Conservation (phyloP, 2,888 invertebrate genomes). For the Pomacea canaliculata region DNA sequence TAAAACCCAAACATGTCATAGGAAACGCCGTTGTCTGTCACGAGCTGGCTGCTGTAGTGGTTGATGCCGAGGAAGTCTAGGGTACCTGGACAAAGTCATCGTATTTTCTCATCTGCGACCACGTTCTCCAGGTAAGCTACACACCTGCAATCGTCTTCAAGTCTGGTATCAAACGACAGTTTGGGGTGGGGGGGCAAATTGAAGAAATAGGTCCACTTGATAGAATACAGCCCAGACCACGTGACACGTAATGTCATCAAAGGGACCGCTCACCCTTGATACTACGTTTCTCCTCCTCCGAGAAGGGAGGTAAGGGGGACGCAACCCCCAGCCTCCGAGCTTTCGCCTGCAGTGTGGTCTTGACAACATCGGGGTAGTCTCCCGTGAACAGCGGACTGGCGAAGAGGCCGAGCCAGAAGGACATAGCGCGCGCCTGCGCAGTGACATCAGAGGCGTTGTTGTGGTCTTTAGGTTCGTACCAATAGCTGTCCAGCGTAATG, state of each 20-base stretch:
- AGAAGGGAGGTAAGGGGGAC: constrained; percentile 8
- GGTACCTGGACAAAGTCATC: constrained; percentile 69
- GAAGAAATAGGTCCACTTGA: too few species aligned
- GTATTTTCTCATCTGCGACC: too few species aligned
- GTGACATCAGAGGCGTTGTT: constrained; percentile 45
- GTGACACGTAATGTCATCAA: too few species aligned
- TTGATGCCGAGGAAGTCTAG: constrained; percentile 83
- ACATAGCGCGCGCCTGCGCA: constrained; percentile 47
- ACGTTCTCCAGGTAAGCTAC: too few species aligned
- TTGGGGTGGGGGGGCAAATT: too few species aligned
- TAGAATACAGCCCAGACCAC: too few species aligned
- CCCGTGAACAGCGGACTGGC: constrained; percentile 63
- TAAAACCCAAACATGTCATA: too few species aligned
- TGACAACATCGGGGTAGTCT: constrained; percentile 72
- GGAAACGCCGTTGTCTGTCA: background rate
- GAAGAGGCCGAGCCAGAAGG: constrained; percentile 60
- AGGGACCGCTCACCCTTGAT: constrained; percentile 39
- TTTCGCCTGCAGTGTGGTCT: constrained; percentile 13
- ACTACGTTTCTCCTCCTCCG: constrained; percentile 42
- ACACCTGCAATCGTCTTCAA: too few species aligned
- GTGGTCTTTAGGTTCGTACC: constrained; percentile 48
- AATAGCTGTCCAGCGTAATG: constrained; percentile 55
- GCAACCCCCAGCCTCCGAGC: background rate
- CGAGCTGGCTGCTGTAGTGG: constrained; percentile 75
- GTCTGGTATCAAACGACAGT: too few species aligned